These are phyloP conservation scores for Limonius californicus DNA, from an alignment of 1,140 invertebrate species.

Conservation along the genomic window DNA sequence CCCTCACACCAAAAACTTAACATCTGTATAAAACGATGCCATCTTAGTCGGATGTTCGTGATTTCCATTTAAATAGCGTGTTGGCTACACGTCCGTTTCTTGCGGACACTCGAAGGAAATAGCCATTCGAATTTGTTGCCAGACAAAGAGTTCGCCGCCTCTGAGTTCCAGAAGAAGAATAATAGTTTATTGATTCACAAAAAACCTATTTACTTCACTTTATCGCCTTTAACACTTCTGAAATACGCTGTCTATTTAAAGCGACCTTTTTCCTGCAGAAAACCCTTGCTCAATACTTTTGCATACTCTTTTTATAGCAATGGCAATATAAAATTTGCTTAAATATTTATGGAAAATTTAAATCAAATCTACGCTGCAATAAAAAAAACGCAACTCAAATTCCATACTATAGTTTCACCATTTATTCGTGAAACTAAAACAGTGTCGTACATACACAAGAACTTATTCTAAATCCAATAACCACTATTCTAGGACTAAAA, in stretches of 20 bases:
- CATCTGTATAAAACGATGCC: conserved; percentile 11
- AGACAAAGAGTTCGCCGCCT: conserved; percentile 9
- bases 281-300: too few relatives aligned
- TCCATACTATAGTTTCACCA: too few relatives aligned
- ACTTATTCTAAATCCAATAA: too few relatives aligned
- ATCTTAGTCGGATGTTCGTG: not conserved
- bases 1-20: not conserved
- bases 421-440: too few relatives aligned
- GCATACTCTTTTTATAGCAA: too few relatives aligned
- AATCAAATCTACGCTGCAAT: too few relatives aligned
- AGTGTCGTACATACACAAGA: too few relatives aligned
- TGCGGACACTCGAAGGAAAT: conserved; percentile 4
- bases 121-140: conserved; percentile 8
- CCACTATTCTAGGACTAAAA: too few relatives aligned
- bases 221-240: conserved; percentile 4
- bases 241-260: conserved; percentile 6
- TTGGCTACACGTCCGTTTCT: not conserved
- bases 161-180: conserved; percentile 1
- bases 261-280: not conserved
- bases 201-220: conserved; percentile 8
- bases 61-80: conserved; percentile 11
- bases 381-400: too few relatives aligned
- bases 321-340: too few relatives aligned
- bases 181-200: conserved; percentile 2
- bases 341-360: too few relatives aligned